Percentiles rank a stretch among this genome's conserved stretches.
Conservation (phyloP, 2,797 vertebrate genomes). For the Argya squamiceps region DNA sequence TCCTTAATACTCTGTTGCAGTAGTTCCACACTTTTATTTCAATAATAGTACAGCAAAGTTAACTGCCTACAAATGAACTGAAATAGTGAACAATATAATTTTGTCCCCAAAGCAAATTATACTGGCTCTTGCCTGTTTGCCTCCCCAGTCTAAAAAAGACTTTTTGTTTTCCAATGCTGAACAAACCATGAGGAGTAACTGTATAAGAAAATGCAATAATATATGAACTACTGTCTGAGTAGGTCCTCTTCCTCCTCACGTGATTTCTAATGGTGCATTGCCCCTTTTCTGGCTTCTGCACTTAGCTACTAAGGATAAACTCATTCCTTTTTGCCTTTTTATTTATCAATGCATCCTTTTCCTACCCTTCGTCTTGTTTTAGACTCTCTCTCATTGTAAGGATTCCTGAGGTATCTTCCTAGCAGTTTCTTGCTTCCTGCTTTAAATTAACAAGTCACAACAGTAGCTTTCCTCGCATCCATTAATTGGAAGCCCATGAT, state of each 20-base stretch:
- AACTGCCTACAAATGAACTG: conserved; percentile 23
- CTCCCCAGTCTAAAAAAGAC: neutral
- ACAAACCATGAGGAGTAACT: neutral
- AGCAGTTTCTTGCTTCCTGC: neutral
- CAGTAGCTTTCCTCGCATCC: neutral
- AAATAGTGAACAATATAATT: conserved; percentile 14
- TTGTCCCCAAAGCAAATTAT: neutral
- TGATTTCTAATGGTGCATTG: neutral
- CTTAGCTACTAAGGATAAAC: neutral
- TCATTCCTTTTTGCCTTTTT: neutral
- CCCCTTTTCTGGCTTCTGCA: neutral
- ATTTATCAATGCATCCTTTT: neutral
- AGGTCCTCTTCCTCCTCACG: neutral
- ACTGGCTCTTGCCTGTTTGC: neutral
- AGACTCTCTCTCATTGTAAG: neutral
- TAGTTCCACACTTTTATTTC: conserved; percentile 8
- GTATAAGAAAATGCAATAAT: neutral
- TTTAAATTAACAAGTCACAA: neutral
- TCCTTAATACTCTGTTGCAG: conserved; percentile 40
- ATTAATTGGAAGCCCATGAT: neutral
- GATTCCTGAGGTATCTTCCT: neutral
- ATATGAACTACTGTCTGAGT: neutral
- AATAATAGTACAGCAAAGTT: neutral
- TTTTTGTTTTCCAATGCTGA: neutral
- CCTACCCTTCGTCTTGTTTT: neutral